A percentile compares a stretch with the other conserved stretches of the same genome.
These are phyloP conservation scores for Morpho helenor DNA, from an alignment of 2,888 invertebrate genomes.

Conservation along the genomic window DNA sequence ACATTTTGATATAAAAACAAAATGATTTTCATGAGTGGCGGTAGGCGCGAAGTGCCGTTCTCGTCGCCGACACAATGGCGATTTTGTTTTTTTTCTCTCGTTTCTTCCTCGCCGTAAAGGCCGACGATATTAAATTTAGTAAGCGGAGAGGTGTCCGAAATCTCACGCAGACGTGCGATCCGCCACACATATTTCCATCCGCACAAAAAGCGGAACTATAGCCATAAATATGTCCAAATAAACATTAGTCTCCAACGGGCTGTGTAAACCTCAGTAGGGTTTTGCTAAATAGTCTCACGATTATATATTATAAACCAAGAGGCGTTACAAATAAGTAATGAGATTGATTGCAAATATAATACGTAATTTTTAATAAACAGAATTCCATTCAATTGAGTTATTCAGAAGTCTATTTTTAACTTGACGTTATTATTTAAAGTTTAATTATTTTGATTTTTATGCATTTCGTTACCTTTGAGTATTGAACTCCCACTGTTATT, in stretches of 20 bases:
- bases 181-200: constrained; percentile 80
- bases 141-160: constrained; percentile 79
- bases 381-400: too few relatives aligned
- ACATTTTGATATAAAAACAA: constrained; percentile 78
- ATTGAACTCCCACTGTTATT: too few relatives aligned
- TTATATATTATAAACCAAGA: constrained; percentile 1
- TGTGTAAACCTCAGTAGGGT: constrained; percentile 58
- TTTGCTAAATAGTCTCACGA: constrained; percentile 38
- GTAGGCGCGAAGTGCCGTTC: constrained; percentile 77
- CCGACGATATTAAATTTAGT: constrained; percentile 78
- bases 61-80: constrained; percentile 78
- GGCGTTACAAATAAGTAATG: too few relatives aligned
- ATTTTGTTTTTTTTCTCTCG: constrained; percentile 72
- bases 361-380: too few relatives aligned
- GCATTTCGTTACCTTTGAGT: too few relatives aligned
- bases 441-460: too few relatives aligned
- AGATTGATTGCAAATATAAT: too few relatives aligned
- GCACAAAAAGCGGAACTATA: constrained; percentile 79
- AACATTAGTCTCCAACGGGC: constrained; percentile 71
- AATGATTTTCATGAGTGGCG: constrained; percentile 78
- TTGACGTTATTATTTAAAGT: too few relatives aligned
- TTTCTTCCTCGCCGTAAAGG: constrained; percentile 67
- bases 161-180: constrained; percentile 79
- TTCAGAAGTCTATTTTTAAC: too few relatives aligned
- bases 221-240: constrained; percentile 80